Evolutionary conservation across 92 coral and sea anemone species (phyloP).

Genomic region (Porites evermanni): DNA sequence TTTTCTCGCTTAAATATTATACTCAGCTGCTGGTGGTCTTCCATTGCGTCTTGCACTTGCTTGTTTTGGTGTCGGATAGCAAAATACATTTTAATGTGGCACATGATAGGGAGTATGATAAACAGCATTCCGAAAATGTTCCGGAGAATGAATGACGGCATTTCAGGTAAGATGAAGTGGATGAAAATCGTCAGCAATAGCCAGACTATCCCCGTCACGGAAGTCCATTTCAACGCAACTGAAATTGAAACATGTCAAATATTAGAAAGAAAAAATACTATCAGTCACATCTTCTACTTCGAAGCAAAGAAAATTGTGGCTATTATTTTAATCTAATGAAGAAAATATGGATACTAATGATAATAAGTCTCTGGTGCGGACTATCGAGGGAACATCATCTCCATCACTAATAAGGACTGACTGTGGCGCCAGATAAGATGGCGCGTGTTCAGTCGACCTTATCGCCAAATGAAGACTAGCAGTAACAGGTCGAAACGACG

Average conservation of each 20-base stretch:
- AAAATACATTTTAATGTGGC: conserved; percentile 6
- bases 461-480: too few relatives aligned
- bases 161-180: not conserved
- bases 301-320: too few relatives aligned
- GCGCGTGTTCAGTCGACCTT: too few relatives aligned
- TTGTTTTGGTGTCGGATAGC: conserved; percentile 4
- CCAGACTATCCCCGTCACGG: not conserved
- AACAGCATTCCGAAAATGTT: not conserved
- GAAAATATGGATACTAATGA: too few relatives aligned
- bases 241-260: not conserved
- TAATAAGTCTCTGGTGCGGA: too few relatives aligned
- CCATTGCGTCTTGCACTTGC: not conserved
- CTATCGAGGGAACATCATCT: too few relatives aligned
- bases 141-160: not conserved
- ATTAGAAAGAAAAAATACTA: not conserved
- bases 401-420: too few relatives aligned
- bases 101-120: conserved; percentile 10
- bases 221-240: not conserved
- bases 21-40: not conserved
- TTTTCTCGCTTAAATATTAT: conserved; percentile 6
- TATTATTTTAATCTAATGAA: too few relatives aligned
- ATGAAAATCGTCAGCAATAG: not conserved
- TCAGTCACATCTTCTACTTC: not conserved
- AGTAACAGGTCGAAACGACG: too few relatives aligned
- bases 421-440: too few relatives aligned